phyloP scores from a whole-genome alignment of 2,888 invertebrate genomes.

The Leptinotarsa peninsularis region DNA sequence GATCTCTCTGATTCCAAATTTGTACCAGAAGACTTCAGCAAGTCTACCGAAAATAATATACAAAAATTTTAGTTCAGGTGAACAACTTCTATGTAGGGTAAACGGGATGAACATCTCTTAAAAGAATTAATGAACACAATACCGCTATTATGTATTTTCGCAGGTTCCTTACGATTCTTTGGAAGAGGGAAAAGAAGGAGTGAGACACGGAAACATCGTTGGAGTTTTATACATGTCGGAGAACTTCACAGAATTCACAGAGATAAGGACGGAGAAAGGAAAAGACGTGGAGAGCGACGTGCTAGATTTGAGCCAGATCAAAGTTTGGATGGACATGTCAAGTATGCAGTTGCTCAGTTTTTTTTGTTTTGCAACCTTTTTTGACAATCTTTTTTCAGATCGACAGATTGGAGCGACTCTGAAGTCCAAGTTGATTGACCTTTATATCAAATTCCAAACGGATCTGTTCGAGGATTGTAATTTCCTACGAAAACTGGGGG shows the following conservation, averaged over 20 bases:
- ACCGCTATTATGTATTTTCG: background rate
- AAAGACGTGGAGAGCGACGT: slow-evolving; percentile 69
- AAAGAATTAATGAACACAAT: no score
- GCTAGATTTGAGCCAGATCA: slow-evolving; percentile 73
- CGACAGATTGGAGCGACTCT: slow-evolving; percentile 84
- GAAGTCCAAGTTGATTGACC: slow-evolving; percentile 71
- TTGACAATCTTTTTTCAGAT: slow-evolving; percentile 69
- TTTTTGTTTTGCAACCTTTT: background rate
- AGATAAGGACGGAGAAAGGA: slow-evolving; percentile 71
- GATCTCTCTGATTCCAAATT: no score
- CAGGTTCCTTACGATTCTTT: slow-evolving; percentile 70
- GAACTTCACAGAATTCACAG: slow-evolving; percentile 79
- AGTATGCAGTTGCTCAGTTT: slow-evolving; percentile 36
- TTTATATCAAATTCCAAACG: slow-evolving; percentile 71
- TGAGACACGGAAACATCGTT: slow-evolving; percentile 70
- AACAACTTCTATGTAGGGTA: no score
- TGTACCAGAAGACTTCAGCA: no score
- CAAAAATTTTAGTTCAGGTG: no score
- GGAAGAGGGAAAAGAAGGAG: slow-evolving; percentile 69
- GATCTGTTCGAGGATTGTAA: slow-evolving; percentile 75
- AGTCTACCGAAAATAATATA: no score
- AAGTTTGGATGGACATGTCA: slow-evolving; percentile 70
- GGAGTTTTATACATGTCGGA: slow-evolving; percentile 76
- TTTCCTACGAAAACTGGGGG: slow-evolving; percentile 70
- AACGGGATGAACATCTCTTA: no score